Percentiles rank a stretch among this genome's conserved stretches.
Conservation (phyloP, 2,797 vertebrate species). For the Rhabdophis nuchalis region DNA sequence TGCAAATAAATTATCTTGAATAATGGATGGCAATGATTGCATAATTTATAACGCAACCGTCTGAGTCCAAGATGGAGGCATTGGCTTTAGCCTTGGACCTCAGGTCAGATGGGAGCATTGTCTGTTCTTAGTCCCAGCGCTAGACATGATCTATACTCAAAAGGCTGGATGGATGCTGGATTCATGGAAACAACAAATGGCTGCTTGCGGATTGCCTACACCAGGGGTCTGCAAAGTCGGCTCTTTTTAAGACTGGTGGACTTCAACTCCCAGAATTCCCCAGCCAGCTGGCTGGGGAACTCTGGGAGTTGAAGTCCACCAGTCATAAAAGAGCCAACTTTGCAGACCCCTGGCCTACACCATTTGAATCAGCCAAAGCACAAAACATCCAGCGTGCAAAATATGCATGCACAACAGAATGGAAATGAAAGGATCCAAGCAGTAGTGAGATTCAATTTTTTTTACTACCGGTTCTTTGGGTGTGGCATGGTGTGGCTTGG, state of each 20-base stretch:
- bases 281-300: no score
- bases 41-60: slow-evolving; percentile 65
- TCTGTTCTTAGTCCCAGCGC: rapidly evolving
- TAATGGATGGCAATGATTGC: slow-evolving; percentile 71
- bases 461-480: no score
- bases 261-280: no score
- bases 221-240: no score
- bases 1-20: slow-evolving; percentile 73
- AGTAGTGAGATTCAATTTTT: no score
- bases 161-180: background rate
- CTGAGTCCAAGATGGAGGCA: slow-evolving; percentile 32
- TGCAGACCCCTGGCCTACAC: no score
- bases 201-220: background rate
- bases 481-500: no score
- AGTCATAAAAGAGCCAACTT: no score
- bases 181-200: background rate
- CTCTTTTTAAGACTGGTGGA: no score
- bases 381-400: background rate
- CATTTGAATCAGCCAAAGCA: background rate
- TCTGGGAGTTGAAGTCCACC: no score
- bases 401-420: background rate
- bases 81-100: slow-evolving; percentile 14
- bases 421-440: background rate
- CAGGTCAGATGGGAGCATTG: background rate
- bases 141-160: background rate